A percentile compares a stretch with the other conserved stretches of the same genome.
phyloP scores from a whole-genome alignment of 2,888 invertebrate species.

The Tenthredo mesomela region DNA sequence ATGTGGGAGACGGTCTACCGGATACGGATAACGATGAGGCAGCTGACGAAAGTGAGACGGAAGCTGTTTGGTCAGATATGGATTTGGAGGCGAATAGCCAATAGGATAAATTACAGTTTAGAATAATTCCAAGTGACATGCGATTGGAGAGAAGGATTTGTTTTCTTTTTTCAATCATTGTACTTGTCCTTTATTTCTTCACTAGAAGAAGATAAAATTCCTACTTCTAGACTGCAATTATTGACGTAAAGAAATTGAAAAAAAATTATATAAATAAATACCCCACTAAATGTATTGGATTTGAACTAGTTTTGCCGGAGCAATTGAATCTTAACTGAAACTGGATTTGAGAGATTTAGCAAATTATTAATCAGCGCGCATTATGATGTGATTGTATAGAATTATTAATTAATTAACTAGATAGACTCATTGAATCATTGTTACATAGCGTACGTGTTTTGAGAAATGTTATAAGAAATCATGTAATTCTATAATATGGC shows the following conservation, averaged over 20 bases:
- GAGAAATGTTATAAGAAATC: not conserved
- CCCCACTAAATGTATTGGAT: not conserved
- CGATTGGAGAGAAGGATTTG: not conserved
- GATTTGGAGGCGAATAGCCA: slow-evolving; percentile 80
- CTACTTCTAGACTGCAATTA: slow-evolving; percentile 6
- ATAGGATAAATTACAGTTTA: slow-evolving; percentile 58
- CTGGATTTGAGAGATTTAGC: not conserved
- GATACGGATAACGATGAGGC: slow-evolving; percentile 78
- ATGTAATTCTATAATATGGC: not conserved
- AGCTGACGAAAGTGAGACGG: slow-evolving; percentile 80
- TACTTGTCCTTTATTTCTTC: not conserved
- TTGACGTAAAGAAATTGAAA: not conserved
- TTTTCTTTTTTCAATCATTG: not conserved
- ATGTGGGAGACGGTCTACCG: slow-evolving; percentile 77
- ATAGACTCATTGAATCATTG: slow-evolving; percentile 2
- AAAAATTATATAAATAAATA: too few species aligned
- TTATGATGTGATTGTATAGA: not conserved
- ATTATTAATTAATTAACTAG: slow-evolving; percentile 6
- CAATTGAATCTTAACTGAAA: not conserved
- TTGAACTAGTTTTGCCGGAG: not conserved
- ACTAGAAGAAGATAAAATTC: not conserved
- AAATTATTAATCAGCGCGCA: not conserved
- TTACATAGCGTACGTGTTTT: not conserved
- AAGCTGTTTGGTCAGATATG: slow-evolving; percentile 83
- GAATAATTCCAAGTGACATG: not conserved